These are phyloP conservation scores for Dicranocentrus wangi DNA, from an alignment of 2,888 invertebrate genomes.

Conservation along the genomic window DNA sequence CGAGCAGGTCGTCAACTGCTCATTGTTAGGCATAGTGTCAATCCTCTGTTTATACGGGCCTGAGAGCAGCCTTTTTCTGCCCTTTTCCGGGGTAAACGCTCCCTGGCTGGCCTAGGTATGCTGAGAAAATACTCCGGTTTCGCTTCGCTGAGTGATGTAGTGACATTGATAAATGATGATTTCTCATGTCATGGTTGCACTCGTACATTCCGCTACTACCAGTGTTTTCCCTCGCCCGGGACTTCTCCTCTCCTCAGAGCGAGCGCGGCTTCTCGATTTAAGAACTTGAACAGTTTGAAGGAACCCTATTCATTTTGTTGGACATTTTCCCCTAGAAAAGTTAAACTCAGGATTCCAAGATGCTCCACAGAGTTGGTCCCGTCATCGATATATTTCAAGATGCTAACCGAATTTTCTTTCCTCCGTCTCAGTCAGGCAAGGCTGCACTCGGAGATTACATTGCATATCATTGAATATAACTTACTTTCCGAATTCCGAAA, in stretches of 20 bases:
- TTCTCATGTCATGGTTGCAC: conserved; percentile 32
- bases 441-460: neutral
- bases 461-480: too few species aligned
- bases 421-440: conserved; percentile 11
- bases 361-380: neutral
- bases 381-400: conserved; percentile 32
- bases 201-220: neutral
- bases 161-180: conserved; percentile 64
- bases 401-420: conserved; percentile 23
- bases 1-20: too few species aligned
- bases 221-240: too few species aligned
- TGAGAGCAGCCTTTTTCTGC: neutral
- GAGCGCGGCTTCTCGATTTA: conserved; percentile 23
- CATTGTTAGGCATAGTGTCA: too few species aligned
- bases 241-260: neutral
- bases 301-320: conserved; percentile 32
- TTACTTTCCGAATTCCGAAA: too few species aligned
- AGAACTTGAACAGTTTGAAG: neutral
- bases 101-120: too few species aligned
- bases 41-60: too few species aligned
- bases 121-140: conserved; percentile 21
- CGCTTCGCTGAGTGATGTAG: conserved; percentile 58
- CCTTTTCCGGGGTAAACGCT: too few species aligned
- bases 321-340: conserved; percentile 21
- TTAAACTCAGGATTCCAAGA: neutral